Evolutionary conservation across 2,888 invertebrate genomes (phyloP).

Genomic region (Caenorhabditis parvicauda): DNA sequence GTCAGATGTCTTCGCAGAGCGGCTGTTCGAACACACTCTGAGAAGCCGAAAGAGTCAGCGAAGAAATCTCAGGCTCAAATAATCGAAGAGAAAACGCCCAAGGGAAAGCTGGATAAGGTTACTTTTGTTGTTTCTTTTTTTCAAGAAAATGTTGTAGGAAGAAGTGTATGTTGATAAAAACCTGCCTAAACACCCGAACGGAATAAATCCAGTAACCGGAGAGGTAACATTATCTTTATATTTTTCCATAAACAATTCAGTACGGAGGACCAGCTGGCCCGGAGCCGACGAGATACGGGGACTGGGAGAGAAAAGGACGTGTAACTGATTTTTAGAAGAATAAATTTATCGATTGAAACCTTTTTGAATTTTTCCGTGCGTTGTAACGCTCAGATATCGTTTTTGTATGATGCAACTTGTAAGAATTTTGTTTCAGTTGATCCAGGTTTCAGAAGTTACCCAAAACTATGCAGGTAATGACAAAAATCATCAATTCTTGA

Average conservation of each 20-base stretch:
- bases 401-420: too few species aligned
- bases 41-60: slow-evolving; percentile 6
- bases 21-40: slow-evolving; percentile 5
- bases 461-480: too few species aligned
- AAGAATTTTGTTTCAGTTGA: too few species aligned
- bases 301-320: slow-evolving; percentile 98
- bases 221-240: too few species aligned
- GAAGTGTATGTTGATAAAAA: slow-evolving; percentile 81
- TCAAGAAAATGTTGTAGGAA: slow-evolving; percentile 55
- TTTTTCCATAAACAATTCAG: too few species aligned
- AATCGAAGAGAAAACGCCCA: slow-evolving; percentile 42
- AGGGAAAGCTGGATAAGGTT: slow-evolving; percentile 33
- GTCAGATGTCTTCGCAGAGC: too few species aligned
- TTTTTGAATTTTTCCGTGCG: too few species aligned
- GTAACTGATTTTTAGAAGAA: slow-evolving; percentile 81
- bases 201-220: slow-evolving; percentile 86
- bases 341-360: too few species aligned
- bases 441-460: too few species aligned
- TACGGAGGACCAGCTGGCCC: slow-evolving; percentile 72
- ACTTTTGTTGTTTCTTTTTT: background rate
- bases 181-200: slow-evolving; percentile 79
- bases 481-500: too few species aligned
- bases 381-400: too few species aligned
- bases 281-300: slow-evolving; percentile 96
- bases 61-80: slow-evolving; percentile 30